These are phyloP conservation scores for Drosophila algonquin DNA, from an alignment of 2,888 invertebrate species.

Conservation along the genomic window DNA sequence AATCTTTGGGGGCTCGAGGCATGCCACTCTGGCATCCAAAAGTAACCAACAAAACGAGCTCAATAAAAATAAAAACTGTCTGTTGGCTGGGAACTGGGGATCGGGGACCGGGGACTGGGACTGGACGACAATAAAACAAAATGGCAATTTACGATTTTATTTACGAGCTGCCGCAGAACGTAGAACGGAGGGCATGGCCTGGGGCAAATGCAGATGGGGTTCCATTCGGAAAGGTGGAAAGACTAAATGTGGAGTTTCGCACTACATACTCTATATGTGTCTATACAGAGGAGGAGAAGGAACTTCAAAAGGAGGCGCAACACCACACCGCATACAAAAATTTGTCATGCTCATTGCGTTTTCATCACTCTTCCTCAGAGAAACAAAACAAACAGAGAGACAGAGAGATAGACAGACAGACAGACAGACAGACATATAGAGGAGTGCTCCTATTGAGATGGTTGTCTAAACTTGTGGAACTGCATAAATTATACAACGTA, in stretches of 20 bases:
- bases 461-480: slow-evolving; percentile 48
- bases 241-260: slow-evolving; percentile 28
- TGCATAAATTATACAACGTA: slow-evolving; percentile 69
- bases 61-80: slow-evolving; percentile 78
- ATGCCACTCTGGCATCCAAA: slow-evolving; percentile 18
- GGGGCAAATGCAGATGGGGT: slow-evolving; percentile 1
- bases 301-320: slow-evolving; percentile 68
- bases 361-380: slow-evolving; percentile 28
- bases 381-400: slow-evolving; percentile 43
- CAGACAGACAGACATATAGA: background rate
- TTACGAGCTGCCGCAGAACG: slow-evolving; percentile 64
- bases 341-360: slow-evolving; percentile 70
- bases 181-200: background rate
- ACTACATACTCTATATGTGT: background rate
- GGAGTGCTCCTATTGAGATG: slow-evolving; percentile 17
- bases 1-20: slow-evolving; percentile 40
- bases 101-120: slow-evolving; percentile 19
- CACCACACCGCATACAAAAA: slow-evolving; percentile 36
- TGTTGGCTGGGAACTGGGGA: slow-evolving; percentile 31
- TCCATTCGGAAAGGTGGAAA: slow-evolving; percentile 13
- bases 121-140: slow-evolving; percentile 72
- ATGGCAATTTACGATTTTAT: slow-evolving; percentile 78
- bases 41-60: slow-evolving; percentile 73
- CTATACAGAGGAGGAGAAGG: slow-evolving; percentile 11
- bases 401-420: too few relatives aligned